phyloP scores from a whole-genome alignment of 2,113 vertebrate species.

The Geococcyx californianus region DNA sequence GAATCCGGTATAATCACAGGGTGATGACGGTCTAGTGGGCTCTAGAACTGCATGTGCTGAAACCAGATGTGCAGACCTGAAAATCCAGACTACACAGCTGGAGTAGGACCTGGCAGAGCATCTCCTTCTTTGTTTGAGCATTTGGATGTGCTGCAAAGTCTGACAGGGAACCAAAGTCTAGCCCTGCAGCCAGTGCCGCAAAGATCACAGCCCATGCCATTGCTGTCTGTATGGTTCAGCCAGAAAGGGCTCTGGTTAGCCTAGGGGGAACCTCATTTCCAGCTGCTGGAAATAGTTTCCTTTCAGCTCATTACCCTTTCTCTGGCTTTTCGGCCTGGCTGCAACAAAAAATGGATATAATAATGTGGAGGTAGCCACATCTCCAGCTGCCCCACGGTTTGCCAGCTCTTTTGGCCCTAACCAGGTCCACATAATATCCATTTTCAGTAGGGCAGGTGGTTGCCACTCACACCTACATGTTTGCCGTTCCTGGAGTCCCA shows the following conservation, averaged over 20 bases:
- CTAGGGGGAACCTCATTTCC: background rate
- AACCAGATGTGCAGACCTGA: background rate
- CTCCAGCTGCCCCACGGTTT: background rate
- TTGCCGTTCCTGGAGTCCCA: background rate
- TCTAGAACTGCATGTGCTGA: background rate
- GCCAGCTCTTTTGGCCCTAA: background rate
- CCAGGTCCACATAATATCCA: background rate
- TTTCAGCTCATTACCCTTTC: background rate
- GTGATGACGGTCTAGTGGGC: too few species aligned
- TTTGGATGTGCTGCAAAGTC: background rate
- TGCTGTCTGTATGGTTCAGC: background rate
- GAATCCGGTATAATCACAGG: background rate
- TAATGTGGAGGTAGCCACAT: background rate
- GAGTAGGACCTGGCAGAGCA: background rate
- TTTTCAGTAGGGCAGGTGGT: background rate
- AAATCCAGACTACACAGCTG: background rate
- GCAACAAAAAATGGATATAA: accelerated
- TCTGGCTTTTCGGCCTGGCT: background rate
- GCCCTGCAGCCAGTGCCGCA: background rate
- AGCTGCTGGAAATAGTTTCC: background rate
- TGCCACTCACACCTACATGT: background rate
- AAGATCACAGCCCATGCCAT: too few species aligned
- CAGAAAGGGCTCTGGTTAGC: background rate
- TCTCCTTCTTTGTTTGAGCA: background rate
- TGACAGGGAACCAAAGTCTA: background rate